Percentiles rank a stretch among this genome's conserved stretches.
Conservation (phyloP, 1,140 invertebrate species). For the Drosophila sulfurigaster region DNA sequence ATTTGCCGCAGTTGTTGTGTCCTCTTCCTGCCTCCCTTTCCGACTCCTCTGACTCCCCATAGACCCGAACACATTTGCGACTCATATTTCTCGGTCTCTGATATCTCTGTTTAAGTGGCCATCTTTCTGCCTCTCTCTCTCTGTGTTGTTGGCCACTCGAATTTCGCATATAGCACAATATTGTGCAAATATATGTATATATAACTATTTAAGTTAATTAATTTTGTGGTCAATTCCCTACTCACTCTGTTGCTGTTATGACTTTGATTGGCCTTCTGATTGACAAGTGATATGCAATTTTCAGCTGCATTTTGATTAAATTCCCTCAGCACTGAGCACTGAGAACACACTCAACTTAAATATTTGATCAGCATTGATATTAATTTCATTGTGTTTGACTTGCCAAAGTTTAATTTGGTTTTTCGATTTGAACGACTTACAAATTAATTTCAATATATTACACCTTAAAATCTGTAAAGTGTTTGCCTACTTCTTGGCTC, state of each 20-base stretch:
- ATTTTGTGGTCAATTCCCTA: conserved; percentile 68
- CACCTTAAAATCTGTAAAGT: conserved; percentile 7
- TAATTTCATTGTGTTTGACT: conserved; percentile 11
- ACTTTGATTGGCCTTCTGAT: conserved; percentile 53
- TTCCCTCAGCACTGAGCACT: not conserved
- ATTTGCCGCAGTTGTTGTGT: conserved; percentile 71
- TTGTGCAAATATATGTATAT: conserved; percentile 28
- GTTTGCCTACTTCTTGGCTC: conserved; percentile 1
- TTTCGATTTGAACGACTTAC: not conserved
- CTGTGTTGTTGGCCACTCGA: conserved; percentile 40
- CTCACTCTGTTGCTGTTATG: not conserved
- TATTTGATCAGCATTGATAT: conserved; percentile 20
- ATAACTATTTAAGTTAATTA: conserved; percentile 77
- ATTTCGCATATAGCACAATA: conserved; percentile 6
- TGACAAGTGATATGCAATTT: conserved; percentile 55
- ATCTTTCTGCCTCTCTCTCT: conserved; percentile 1
- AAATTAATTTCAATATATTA: conserved; percentile 3
- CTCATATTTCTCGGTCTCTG: conserved; percentile 71
- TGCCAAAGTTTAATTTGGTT: not conserved
- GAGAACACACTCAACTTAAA: conserved; percentile 10
- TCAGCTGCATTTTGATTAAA: conserved; percentile 33
- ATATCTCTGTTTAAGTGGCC: conserved; percentile 60
- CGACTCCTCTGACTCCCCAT: conserved; percentile 6
- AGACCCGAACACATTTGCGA: conserved; percentile 26
- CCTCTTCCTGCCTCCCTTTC: not conserved